Percentiles rank a stretch among this genome's conserved stretches.
These are phyloP conservation scores for Saguinus imperator DNA, from an alignment of 2,113 vertebrate genomes.

Conservation along the genomic window DNA sequence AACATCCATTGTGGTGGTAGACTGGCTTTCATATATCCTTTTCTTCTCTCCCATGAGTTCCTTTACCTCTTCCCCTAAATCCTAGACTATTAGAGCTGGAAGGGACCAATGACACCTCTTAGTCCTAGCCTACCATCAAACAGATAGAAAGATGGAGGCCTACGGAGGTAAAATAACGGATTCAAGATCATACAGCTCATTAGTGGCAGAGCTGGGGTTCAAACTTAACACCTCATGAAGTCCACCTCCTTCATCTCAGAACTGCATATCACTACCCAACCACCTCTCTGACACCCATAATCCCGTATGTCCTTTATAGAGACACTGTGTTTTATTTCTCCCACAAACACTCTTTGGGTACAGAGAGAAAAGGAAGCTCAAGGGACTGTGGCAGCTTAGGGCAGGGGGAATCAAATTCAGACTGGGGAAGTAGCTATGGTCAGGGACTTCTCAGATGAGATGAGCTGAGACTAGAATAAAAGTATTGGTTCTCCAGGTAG, in stretches of 20 bases:
- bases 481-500: neutral
- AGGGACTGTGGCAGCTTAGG: neutral
- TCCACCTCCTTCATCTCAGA: neutral
- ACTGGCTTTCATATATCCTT: constrained; percentile 22
- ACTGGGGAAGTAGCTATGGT: neutral
- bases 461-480: constrained; percentile 23
- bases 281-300: neutral
- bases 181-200: neutral
- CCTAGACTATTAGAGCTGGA: neutral
- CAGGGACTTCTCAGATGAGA: neutral
- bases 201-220: neutral
- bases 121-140: neutral
- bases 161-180: constrained; percentile 37
- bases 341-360: neutral
- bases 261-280: neutral
- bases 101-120: neutral
- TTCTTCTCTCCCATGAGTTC: neutral
- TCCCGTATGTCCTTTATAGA: neutral
- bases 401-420: neutral
- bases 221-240: neutral
- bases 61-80: constrained; percentile 17
- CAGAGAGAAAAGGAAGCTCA: constrained; percentile 10
- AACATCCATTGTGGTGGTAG: neutral
- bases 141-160: neutral
- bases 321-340: neutral